phyloP scores from a whole-genome alignment of 2,888 invertebrate genomes.

The Parnassius mnemosyne region DNA sequence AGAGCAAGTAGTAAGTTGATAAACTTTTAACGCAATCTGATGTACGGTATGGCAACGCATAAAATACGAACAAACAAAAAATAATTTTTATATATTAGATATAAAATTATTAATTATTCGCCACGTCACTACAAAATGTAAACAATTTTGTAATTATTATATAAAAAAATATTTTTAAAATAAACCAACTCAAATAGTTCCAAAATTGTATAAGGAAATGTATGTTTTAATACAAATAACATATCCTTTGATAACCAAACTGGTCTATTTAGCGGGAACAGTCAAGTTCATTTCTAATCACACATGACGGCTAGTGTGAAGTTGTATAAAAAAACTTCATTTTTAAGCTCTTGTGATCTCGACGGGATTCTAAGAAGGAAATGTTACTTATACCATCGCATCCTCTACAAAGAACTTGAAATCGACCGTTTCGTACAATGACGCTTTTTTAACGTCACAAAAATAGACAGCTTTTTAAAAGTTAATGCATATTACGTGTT shows the following conservation, averaged over 20 bases:
- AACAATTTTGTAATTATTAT: no score
- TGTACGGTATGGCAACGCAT: no score
- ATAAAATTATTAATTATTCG: no score
- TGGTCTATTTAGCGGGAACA: constrained; percentile 9
- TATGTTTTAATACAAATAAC: background rate
- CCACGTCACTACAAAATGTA: no score
- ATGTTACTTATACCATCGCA: constrained; percentile 35
- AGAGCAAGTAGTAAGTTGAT: no score
- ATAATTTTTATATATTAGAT: no score
- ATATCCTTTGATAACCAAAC: background rate
- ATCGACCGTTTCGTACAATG: constrained; percentile 24
- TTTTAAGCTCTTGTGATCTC: constrained; percentile 39
- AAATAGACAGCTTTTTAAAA: constrained; percentile 23
- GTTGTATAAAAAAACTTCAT: constrained; percentile 34
- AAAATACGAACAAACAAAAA: no score
- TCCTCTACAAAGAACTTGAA: constrained; percentile 22
- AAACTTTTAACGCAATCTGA: no score
- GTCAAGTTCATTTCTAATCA: constrained; percentile 13
- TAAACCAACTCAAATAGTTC: no score
- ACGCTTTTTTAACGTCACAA: constrained; percentile 25
- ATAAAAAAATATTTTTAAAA: no score
- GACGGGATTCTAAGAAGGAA: constrained; percentile 59
- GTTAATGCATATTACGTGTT: constrained; percentile 24
- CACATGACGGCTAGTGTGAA: constrained; percentile 5
- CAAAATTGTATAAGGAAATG: no score